These are phyloP conservation scores for Netelia melanura DNA, from an alignment of 2,888 invertebrate genomes.

Conservation along the genomic window DNA sequence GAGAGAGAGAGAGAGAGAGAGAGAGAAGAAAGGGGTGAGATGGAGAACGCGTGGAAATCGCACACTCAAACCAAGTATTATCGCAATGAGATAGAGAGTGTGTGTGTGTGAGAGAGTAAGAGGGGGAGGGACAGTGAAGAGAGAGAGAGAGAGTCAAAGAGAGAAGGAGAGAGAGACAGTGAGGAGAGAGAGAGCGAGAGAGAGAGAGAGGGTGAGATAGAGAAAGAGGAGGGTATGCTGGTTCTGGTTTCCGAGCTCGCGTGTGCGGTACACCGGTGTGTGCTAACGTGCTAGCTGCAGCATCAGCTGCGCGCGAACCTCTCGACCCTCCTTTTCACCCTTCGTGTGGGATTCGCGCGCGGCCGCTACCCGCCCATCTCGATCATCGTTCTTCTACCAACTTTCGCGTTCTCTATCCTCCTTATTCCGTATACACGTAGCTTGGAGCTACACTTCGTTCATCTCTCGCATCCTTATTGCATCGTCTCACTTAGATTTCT, in stretches of 20 bases:
- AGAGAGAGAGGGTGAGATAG: constrained; percentile 4
- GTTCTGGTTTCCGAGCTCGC: constrained; percentile 36
- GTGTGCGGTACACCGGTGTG: constrained; percentile 35
- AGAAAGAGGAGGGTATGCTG: constrained; percentile 3
- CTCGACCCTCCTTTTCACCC: constrained; percentile 7
- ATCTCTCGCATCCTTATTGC: constrained; percentile 5
- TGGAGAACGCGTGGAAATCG: constrained; percentile 45
- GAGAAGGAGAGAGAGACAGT: background rate
- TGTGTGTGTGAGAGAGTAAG: too few relatives aligned
- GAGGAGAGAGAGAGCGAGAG: background rate
- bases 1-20: constrained; percentile 16
- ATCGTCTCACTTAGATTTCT: constrained; percentile 11
- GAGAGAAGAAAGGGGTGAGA: constrained; percentile 24
- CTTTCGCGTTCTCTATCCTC: constrained; percentile 4
- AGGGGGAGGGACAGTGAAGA: too few relatives aligned
- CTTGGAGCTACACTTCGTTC: background rate
- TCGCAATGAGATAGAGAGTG: background rate
- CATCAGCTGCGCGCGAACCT: constrained; percentile 53
- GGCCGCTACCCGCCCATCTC: constrained; percentile 7
- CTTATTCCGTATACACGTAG: background rate
- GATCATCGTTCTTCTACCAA: constrained; percentile 42
- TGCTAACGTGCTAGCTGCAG: constrained; percentile 53
- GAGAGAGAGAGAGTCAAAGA: background rate
- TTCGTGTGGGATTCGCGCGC: background rate
- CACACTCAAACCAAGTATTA: constrained; percentile 39